A percentile compares a stretch with the other conserved stretches of the same genome.
Evolutionary conservation across 2,797 vertebrate species (phyloP).

Genomic region (Pangasius djambal): DNA sequence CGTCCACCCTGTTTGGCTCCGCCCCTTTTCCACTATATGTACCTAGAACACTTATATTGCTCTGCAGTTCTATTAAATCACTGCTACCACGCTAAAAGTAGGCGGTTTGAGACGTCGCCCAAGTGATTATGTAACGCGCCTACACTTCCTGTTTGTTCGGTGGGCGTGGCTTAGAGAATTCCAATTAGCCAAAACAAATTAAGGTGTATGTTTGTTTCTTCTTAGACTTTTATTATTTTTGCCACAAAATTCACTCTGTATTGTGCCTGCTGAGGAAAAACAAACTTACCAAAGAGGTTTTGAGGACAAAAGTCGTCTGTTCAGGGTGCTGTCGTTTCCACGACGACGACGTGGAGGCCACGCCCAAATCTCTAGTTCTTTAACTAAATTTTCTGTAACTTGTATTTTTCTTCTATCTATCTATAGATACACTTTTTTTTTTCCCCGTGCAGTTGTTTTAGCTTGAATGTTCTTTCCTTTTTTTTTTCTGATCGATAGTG

Average conservation of each 20-base stretch:
- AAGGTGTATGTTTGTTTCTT: too few relatives aligned
- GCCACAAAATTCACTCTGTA: not conserved
- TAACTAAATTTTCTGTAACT: not conserved
- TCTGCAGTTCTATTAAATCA: not conserved
- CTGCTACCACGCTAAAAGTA: not conserved
- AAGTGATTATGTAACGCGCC: not conserved
- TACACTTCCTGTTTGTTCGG: not conserved
- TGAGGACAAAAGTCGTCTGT: not conserved
- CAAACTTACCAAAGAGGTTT: constrained; percentile 46
- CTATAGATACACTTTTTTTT: too few relatives aligned
- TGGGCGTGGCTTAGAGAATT: not conserved
- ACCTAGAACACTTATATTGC: not conserved
- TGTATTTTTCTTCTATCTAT: not conserved
- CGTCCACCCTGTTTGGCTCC: not conserved
- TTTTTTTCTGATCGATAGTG: not conserved
- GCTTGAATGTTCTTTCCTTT: not conserved
- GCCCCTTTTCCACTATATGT: not conserved
- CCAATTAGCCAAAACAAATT: not conserved
- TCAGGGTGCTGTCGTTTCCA: constrained; percentile 11
- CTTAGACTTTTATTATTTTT: not conserved
- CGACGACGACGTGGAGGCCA: not conserved
- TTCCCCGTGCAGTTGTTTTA: not conserved
- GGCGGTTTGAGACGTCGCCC: too few relatives aligned
- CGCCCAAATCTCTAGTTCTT: not conserved
- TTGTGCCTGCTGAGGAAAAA: constrained; percentile 48